A percentile compares a stretch with the other conserved stretches of the same genome.
Evolutionary conservation across 2,888 invertebrate genomes (phyloP).

Genomic region (Melieria omissa): DNA sequence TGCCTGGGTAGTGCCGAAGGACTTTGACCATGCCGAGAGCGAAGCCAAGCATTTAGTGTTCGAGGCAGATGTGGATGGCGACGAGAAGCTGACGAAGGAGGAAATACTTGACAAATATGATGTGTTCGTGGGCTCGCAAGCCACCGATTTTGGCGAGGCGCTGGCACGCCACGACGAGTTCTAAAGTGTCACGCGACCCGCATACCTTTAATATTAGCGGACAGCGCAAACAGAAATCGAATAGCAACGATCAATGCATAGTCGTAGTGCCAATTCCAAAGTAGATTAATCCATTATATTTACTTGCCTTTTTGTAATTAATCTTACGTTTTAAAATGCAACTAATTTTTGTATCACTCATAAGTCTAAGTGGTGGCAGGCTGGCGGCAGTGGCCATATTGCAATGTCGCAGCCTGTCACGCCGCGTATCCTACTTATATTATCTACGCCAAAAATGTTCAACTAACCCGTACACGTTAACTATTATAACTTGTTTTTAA

Average conservation of each 20-base stretch:
- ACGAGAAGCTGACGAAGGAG: conserved; percentile 86
- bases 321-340: neutral
- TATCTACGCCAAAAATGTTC: conserved; percentile 30
- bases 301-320: conserved; percentile 18
- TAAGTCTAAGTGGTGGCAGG: too few species aligned
- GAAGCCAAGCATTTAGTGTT: conserved; percentile 95
- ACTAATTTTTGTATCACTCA: neutral
- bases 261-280: conserved; percentile 8
- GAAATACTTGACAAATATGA: conserved; percentile 96
- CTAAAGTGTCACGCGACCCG: conserved; percentile 65
- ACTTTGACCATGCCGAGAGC: conserved; percentile 97
- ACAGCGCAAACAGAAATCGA: neutral
- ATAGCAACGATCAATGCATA: neutral
- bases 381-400: too few species aligned
- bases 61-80: conserved; percentile 92
- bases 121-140: conserved; percentile 97
- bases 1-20: conserved; percentile 93
- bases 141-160: conserved; percentile 98
- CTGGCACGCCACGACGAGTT: conserved; percentile 96
- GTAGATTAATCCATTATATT: conserved; percentile 8
- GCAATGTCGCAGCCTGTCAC: neutral
- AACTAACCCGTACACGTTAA: neutral
- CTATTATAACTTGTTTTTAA: too few species aligned
- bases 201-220: neutral
- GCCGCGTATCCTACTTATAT: conserved; percentile 7